These are phyloP conservation scores for Cancer borealis DNA, from an alignment of 2,888 invertebrate genomes.

Conservation along the genomic window DNA sequence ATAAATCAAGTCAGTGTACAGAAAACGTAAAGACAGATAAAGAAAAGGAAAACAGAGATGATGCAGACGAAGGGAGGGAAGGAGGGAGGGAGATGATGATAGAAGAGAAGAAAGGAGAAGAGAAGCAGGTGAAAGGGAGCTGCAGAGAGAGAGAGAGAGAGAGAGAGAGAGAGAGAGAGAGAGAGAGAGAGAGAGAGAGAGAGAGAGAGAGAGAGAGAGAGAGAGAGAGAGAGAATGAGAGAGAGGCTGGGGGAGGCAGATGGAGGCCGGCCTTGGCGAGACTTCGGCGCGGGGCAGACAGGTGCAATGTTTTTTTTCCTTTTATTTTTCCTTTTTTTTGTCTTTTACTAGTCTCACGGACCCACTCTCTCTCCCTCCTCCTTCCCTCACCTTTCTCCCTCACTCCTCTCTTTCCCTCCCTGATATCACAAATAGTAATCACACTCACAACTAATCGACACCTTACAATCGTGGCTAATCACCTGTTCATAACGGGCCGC, in stretches of 20 bases:
- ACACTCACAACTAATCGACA: background rate
- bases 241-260: conserved; percentile 27
- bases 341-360: background rate
- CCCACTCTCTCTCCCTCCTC: background rate
- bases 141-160: background rate
- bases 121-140: background rate
- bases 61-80: background rate
- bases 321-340: background rate
- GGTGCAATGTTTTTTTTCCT: background rate
- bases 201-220: background rate
- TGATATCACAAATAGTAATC: background rate
- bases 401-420: background rate
- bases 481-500: background rate
- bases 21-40: background rate
- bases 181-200: background rate
- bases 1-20: background rate
- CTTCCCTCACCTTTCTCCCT: background rate
- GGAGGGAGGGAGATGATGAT: background rate
- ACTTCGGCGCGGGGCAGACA: background rate
- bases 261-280: background rate
- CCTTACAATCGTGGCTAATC: background rate
- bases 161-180: too few species aligned
- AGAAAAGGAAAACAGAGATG: background rate
- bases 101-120: background rate
- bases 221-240: conserved; percentile 38